These are phyloP conservation scores for Vanessa atalanta DNA, from an alignment of 1,140 invertebrate genomes.

Conservation along the genomic window DNA sequence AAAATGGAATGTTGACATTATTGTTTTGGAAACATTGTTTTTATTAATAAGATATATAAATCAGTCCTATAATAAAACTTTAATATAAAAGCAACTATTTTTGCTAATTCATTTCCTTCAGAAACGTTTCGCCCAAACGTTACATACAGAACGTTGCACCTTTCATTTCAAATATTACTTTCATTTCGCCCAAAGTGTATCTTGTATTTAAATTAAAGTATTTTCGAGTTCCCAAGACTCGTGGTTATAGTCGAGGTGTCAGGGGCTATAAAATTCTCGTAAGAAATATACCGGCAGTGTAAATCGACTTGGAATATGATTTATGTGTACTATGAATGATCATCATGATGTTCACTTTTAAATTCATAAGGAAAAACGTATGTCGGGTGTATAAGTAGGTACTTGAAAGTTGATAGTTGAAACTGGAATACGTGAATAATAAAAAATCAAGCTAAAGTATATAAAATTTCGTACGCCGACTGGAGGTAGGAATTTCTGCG, in stretches of 20 bases:
- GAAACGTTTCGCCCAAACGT: too few relatives aligned
- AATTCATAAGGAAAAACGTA: conserved; percentile 41
- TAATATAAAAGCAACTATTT: too few relatives aligned
- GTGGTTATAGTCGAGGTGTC: conserved; percentile 48
- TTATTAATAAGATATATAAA: too few relatives aligned
- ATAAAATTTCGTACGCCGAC: too few relatives aligned
- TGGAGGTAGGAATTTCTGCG: too few relatives aligned
- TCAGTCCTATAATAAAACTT: too few relatives aligned
- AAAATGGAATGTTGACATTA: background rate
- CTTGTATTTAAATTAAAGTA: background rate
- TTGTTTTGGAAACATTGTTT: background rate
- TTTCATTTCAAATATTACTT: too few relatives aligned
- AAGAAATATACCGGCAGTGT: conserved; percentile 58
- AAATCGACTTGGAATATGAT: conserved; percentile 61
- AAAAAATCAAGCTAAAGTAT: too few relatives aligned
- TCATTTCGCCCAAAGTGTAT: too few relatives aligned
- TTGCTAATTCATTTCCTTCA: too few relatives aligned
- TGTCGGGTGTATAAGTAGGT: conserved; percentile 24
- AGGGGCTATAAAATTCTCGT: conserved; percentile 58
- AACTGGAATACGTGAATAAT: background rate
- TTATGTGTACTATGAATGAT: conserved; percentile 57
- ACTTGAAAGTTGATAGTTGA: background rate
- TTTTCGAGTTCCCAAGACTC: background rate
- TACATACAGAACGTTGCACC: too few relatives aligned
- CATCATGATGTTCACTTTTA: conserved; percentile 48